Evolutionary conservation across 1,140 invertebrate species (phyloP).

Genomic region (Nomia melanderi): DNA sequence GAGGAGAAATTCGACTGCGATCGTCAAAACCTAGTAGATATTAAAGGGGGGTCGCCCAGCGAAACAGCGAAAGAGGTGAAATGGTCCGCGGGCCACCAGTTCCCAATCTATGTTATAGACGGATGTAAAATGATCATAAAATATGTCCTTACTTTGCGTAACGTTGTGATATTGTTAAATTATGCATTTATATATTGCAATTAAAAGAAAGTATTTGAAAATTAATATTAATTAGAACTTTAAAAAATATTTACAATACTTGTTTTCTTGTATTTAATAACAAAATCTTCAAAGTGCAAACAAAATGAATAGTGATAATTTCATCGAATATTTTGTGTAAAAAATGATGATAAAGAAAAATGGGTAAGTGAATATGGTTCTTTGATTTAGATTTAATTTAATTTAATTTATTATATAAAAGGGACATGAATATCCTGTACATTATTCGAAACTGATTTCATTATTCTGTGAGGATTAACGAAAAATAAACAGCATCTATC

Average conservation of each 20-base stretch:
- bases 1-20: no score
- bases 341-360: conserved; percentile 43
- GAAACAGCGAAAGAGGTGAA: no score
- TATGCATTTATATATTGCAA: conserved; percentile 50
- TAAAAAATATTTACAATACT: conserved; percentile 42
- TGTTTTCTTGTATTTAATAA: conserved; percentile 52
- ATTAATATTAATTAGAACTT: conserved; percentile 49
- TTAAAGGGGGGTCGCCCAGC: no score
- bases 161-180: conserved; percentile 64
- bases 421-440: conserved; percentile 50
- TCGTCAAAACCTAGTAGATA: no score
- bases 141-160: conserved; percentile 59
- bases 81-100: no score
- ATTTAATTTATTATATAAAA: conserved; percentile 60
- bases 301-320: conserved; percentile 30
- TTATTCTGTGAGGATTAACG: conserved; percentile 66
- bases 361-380: conserved; percentile 43
- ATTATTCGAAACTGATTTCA: conserved; percentile 68
- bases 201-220: conserved; percentile 44
- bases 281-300: conserved; percentile 43
- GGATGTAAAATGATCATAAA: conserved; percentile 59
- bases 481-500: conserved; percentile 60
- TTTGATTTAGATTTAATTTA: conserved; percentile 65
- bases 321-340: conserved; percentile 56
- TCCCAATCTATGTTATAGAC: conserved; percentile 71